Evolutionary conservation across 2,888 invertebrate species (phyloP).

Genomic region (Hyposoter didymator): DNA sequence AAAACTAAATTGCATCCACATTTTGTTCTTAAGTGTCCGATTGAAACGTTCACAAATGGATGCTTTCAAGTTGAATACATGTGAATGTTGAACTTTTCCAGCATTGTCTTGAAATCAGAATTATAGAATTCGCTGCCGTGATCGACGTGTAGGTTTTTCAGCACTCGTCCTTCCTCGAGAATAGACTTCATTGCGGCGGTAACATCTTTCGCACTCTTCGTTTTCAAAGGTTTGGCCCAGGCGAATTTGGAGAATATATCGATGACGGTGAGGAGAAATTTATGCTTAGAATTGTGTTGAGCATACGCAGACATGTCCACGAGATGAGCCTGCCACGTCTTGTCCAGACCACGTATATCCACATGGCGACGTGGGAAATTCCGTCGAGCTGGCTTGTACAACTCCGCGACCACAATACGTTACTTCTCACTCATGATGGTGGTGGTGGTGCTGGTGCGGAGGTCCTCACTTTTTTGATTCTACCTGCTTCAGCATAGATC

Average conservation of each 20-base stretch:
- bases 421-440: background rate
- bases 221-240: slow-evolving; percentile 8
- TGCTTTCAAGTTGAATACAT: slow-evolving; percentile 70
- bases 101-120: background rate
- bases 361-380: slow-evolving; percentile 3
- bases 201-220: slow-evolving; percentile 8
- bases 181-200: background rate
- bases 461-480: too few relatives aligned
- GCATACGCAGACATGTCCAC: background rate
- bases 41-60: slow-evolving; percentile 78
- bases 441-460: too few relatives aligned
- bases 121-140: background rate
- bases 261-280: slow-evolving; percentile 20
- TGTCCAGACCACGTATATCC: background rate
- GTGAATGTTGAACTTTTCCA: background rate
- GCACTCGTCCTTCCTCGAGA: background rate
- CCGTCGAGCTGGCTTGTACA: background rate
- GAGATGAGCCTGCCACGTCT: slow-evolving; percentile 5
- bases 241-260: slow-evolving; percentile 4
- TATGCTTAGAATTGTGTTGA: background rate
- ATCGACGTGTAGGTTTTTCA: slow-evolving; percentile 4
- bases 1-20: background rate
- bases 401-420: background rate
- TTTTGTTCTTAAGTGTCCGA: slow-evolving; percentile 67
- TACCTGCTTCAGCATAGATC: too few relatives aligned